phyloP scores from a whole-genome alignment of 2,888 invertebrate genomes.

The Itoplectis maculator region DNA sequence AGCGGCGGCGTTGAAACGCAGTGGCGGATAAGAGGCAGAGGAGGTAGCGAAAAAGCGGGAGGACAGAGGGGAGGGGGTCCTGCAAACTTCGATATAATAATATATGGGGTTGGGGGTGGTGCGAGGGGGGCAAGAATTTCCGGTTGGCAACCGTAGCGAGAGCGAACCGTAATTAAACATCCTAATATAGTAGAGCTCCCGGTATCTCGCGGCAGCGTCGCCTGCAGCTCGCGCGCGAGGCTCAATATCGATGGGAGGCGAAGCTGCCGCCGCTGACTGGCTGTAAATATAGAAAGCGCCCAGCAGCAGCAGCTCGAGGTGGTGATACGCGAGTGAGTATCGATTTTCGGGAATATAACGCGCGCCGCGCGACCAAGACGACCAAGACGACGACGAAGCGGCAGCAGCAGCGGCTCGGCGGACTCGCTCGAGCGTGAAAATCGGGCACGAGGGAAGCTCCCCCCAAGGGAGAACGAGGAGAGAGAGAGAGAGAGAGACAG shows the following conservation, averaged over 20 bases:
- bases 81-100: too few species aligned
- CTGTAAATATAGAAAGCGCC: constrained; percentile 43
- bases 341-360: constrained; percentile 40
- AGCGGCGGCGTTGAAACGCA: too few species aligned
- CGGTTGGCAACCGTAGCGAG: constrained; percentile 49
- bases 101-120: not conserved
- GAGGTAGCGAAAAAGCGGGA: too few species aligned
- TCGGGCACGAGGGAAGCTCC: constrained; percentile 42
- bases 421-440: constrained; percentile 39
- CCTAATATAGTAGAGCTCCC: constrained; percentile 10
- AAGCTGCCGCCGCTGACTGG: constrained; percentile 17
- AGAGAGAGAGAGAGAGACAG: not conserved
- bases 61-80: too few species aligned
- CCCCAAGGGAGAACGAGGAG: constrained; percentile 3
- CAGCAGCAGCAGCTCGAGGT: not conserved
- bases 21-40: too few species aligned
- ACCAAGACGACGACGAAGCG: constrained; percentile 24
- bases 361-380: not conserved
- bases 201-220: not conserved
- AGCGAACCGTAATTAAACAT: constrained; percentile 42
- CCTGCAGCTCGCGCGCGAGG: not conserved
- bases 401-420: constrained; percentile 13
- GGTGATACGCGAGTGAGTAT: constrained; percentile 28
- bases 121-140: constrained; percentile 24
- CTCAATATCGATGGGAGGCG: constrained; percentile 16